Base-by-base conservation (phyloP, 2,797 vertebrate genomes). In the Melanotaenia nigrans region DNA sequence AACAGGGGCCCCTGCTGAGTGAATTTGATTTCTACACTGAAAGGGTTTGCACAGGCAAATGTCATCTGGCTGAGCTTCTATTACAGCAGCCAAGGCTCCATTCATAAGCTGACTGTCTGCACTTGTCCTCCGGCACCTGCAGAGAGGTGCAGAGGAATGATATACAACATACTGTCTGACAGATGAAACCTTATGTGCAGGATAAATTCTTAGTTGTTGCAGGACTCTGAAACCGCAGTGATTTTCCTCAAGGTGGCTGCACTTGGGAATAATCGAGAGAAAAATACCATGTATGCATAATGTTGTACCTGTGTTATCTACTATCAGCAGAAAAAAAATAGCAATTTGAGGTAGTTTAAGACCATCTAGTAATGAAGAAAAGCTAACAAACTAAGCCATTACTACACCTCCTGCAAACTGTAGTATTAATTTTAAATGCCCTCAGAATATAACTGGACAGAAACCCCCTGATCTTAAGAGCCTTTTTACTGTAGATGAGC, bases 1-100 rank as follows among this genome's bases (percentile, higher is more conserved):
- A 54, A 71, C 58, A 53, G 53, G 54, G 61, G 36, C 82, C 47
- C 82, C 67, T 18, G 71, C 78, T 82, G 83, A 70, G 77, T 66
- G 75, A 81, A 82, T 83, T 65, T 68, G 68, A 85, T 81, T 81
- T 82, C 66, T 72, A 58, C 66, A 67, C 72, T 75, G 65, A 82
- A 79, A 79, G 65, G 61, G 63, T 69, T 83, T 78, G 70, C 56
- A 67, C 67, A 63, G 73, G 56, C 66, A 70, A 80, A 80, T 77
- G 67, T 69, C 51, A 76, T 77, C 81, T 75, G 74, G 82, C 57
- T 10, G 5, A 67, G 65, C 24, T 71, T 71, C 70, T 65, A 54
- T 79, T 75, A 75, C 10, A 78, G 70, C 70, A 36, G 55, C 61
- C 10, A 38, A 25, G 1, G 68, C 73, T 61, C 33, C 42, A 45